A percentile compares a stretch with the other conserved stretches of the same genome.
Evolutionary conservation across 2,888 invertebrate species (phyloP).

Genomic region (Euclidia mi): DNA sequence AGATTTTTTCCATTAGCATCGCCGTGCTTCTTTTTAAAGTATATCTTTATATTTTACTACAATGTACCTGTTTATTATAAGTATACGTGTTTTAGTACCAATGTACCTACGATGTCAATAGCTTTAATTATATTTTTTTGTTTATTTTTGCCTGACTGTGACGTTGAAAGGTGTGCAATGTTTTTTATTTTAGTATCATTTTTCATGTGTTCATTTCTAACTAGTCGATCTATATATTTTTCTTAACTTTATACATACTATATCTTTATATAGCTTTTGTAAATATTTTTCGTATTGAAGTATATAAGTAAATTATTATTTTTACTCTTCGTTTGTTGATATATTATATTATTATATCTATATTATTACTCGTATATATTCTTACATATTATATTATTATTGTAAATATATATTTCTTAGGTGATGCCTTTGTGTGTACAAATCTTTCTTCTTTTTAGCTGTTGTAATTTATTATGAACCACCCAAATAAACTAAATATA

Average conservation of each 20-base stretch:
- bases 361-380: constrained; percentile 39
- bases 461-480: constrained; percentile 71
- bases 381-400: constrained; percentile 40
- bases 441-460: constrained; percentile 56
- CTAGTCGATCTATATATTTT: constrained; percentile 63
- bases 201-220: constrained; percentile 68
- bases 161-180: constrained; percentile 34
- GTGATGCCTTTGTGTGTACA: constrained; percentile 67
- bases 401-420: constrained; percentile 51
- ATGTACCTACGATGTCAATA: constrained; percentile 67
- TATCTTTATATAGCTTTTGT: constrained; percentile 75
- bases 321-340: constrained; percentile 74
- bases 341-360: too few species aligned
- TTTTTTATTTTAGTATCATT: constrained; percentile 59
- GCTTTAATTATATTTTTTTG: constrained; percentile 72
- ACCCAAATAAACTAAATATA: constrained; percentile 67
- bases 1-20: constrained; percentile 67
- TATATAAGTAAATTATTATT: constrained; percentile 84
- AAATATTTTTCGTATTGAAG: constrained; percentile 82
- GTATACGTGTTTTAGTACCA: constrained; percentile 75
- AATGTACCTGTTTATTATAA: constrained; percentile 77
- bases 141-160: constrained; percentile 35
- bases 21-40: constrained; percentile 50
- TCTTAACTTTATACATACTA: constrained; percentile 26
- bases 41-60: constrained; percentile 57